phyloP scores from a whole-genome alignment of 2,113 vertebrate species.

The Suncus etruscus region DNA sequence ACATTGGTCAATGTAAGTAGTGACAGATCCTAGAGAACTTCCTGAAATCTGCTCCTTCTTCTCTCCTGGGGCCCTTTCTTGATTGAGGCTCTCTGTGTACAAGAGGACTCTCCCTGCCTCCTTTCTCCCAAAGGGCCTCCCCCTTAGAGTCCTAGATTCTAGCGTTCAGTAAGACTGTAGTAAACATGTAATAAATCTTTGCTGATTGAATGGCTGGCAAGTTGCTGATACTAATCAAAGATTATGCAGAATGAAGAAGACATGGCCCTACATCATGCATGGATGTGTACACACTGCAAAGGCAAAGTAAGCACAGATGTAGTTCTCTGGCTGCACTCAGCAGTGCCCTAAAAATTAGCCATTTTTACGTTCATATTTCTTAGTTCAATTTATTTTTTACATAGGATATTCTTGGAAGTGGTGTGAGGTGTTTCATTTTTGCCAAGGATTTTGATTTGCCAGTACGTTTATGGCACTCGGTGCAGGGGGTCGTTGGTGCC shows the following conservation, averaged over 20 bases:
- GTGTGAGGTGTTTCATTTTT: conserved; percentile 17
- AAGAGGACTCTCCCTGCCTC: not conserved
- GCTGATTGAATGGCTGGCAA: conserved; percentile 16
- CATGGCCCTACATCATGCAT: not conserved
- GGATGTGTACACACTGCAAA: not conserved
- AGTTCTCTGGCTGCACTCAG: conserved; percentile 51
- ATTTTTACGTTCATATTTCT: conserved; percentile 51
- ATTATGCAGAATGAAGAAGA: conserved; percentile 3
- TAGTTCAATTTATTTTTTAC: conserved; percentile 26
- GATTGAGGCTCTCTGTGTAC: not conserved
- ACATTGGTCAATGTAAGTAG: not conserved
- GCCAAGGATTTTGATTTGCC: conserved; percentile 70
- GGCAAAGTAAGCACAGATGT: conserved; percentile 49
- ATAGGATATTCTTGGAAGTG: conserved; percentile 53
- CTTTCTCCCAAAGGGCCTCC: not conserved
- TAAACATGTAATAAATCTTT: not conserved
- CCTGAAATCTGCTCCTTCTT: not conserved
- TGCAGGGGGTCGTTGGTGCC: conserved; percentile 59
- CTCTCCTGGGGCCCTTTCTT: not conserved
- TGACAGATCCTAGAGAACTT: not conserved
- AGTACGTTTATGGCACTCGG: conserved; percentile 51
- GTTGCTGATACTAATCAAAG: conserved; percentile 31
- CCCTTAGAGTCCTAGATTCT: conserved; percentile 9
- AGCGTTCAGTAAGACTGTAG: not conserved
- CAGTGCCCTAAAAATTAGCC: conserved; percentile 52